Evolutionary conservation across 2,888 invertebrate species (phyloP), one percentile per base, ranked within the genome.

Genomic region (Leucophenga montana): DNA sequence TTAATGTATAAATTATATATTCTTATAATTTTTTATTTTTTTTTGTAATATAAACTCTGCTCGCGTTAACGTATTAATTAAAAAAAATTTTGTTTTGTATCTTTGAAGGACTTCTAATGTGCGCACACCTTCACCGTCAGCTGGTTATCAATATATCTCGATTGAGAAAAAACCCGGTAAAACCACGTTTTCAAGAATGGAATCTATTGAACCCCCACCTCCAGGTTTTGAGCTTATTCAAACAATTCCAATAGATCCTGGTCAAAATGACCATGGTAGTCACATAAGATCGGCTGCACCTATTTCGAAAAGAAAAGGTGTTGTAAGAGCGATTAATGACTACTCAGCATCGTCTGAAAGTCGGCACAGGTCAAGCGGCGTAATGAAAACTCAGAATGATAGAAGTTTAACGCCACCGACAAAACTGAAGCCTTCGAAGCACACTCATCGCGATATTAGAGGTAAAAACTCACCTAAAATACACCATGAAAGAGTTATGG

Each of bases 181-280:
- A 20, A 13, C 31, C 1, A 57, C n/a, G 3, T 18, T 20, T 14
- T 61, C 72, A 16, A 78, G 77, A 64, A 22, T 54, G 59, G 81
- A 82, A 20, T 71, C 73, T 8, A 39, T 79, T 46, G 82, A 82
- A 69, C 86, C 86, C 0, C 86, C 86, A 1, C 86, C 86, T 8
- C 86, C 86, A 14, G 86, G 86, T 0, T 86, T 85, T 69, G 86
- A 86, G 70, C 68, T 77, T 0, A 69, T 81, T 61, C 78, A 77
- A 68, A 74, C 75, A 46, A 69, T 71, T 61, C 53, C 69, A 71
- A 71, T 69, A 70, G 56, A 66, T 1, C 44, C 22, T n/a, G 44
- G 20, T 20, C 3, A 9, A 11, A n/a, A 46, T n/a, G 31, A 46
- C 9, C 20, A 14, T 27, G 14, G 22, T 9, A 57, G n/a, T 27